phyloP scores from a whole-genome alignment of 2,113 vertebrate species.

The Actenoides hombroni region DNA sequence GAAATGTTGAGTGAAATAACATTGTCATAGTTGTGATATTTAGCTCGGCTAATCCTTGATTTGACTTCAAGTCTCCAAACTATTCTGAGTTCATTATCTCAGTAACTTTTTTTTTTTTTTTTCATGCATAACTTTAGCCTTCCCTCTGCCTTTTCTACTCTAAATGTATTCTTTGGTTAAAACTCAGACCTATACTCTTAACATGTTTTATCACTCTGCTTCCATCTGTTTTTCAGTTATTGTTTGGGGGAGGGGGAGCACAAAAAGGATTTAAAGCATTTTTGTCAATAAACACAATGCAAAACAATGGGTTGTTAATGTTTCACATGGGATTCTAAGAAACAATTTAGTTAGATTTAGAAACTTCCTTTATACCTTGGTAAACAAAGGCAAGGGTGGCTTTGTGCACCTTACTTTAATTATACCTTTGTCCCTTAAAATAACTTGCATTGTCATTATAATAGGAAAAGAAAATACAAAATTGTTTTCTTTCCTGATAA shows the following conservation, averaged over 20 bases:
- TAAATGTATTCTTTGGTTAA: background rate
- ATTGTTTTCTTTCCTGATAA: background rate
- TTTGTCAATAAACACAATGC: constrained; percentile 5
- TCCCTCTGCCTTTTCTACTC: background rate
- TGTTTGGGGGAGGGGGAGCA: background rate
- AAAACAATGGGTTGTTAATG: constrained; percentile 59
- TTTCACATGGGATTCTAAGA: constrained; percentile 51
- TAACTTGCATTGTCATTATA: constrained; percentile 38
- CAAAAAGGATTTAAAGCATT: background rate
- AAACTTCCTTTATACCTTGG: constrained; percentile 59
- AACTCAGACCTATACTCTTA: background rate
- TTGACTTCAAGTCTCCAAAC: background rate
- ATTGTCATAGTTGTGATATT: background rate
- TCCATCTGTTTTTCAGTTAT: background rate
- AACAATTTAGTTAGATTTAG: constrained; percentile 53
- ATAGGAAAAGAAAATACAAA: background rate
- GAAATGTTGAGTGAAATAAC: background rate
- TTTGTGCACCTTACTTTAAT: constrained; percentile 51
- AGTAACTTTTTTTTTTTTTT: background rate
- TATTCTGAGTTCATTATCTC: background rate
- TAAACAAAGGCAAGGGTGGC: constrained; percentile 51
- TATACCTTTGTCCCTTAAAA: constrained; percentile 44
- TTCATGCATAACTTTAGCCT: background rate
- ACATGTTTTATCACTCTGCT: background rate
- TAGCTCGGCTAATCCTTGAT: background rate